These are phyloP conservation scores for Cataglyphis livida DNA, from an alignment of 2,888 invertebrate species.

Conservation along the genomic window DNA sequence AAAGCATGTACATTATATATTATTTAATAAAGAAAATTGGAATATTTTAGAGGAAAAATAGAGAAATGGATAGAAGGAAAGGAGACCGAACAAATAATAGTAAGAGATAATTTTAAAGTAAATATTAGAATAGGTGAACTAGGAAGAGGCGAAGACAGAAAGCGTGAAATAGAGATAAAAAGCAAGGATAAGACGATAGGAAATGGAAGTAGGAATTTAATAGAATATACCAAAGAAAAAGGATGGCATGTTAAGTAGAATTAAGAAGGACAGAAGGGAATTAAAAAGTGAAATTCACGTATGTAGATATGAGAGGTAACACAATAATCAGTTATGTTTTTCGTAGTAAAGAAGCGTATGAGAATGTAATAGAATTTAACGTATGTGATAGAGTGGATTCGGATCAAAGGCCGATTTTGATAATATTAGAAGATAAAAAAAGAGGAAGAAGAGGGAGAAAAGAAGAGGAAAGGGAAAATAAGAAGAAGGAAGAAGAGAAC, in stretches of 20 bases:
- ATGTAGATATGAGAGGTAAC: neutral
- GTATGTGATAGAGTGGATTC: neutral
- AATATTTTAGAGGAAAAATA: neutral
- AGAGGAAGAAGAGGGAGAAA: neutral
- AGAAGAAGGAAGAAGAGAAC: neutral
- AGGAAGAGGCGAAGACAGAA: neutral
- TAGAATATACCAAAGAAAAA: neutral
- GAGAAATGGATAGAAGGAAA: neutral
- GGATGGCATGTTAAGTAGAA: neutral
- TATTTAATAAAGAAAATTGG: neutral
- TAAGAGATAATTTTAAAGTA: constrained; percentile 6
- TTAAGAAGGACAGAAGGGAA: neutral
- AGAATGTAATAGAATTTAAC: neutral
- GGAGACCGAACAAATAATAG: neutral
- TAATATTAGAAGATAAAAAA: neutral
- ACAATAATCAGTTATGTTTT: neutral
- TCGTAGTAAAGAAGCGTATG: neutral
- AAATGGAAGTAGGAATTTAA: neutral
- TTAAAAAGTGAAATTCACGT: neutral
- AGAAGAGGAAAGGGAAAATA: too few relatives aligned
- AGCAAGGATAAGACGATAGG: neutral
- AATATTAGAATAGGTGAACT: neutral
- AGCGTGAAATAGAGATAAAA: neutral
- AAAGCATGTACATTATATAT: neutral
- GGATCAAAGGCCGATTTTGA: constrained; percentile 1